Base-by-base conservation (phyloP, 2,113 vertebrate genomes). In the Eleginops maclovinus region DNA sequence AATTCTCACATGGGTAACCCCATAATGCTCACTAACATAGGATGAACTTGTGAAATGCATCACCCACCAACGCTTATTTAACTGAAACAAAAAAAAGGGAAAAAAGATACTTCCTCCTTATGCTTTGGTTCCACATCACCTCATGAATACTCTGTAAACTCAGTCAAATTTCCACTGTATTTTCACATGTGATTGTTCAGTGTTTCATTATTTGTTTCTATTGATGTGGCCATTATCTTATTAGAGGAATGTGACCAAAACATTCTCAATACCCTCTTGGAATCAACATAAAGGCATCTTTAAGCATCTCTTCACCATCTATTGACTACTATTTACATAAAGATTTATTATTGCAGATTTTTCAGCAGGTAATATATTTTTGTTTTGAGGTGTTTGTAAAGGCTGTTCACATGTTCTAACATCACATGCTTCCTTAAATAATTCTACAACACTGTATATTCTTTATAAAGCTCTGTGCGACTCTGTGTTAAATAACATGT, bases 21-120 rank as follows among this genome's bases (percentile, higher is more conserved):
- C 84, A 65, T 90, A 83, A 93, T 86, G 74, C 79, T 83, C 77
- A 67, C 82, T 70, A 79, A 84, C 81, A 83, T 93, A 60, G 89
- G 88, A 90, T 69, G 83, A 88, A 78, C 79, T 73, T 90, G 89
- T 90, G 90, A 92, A 93, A 94, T 89, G 88, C 87, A 87, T 90
- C 93, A 90, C 90, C 87, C 69, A 63, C 81, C 74, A 82, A 79
- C 31, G 56, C 81, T 61, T 91, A 84, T 82, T 89, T 77, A 88
- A 93, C 88, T 77, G 85, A 72, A 81, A 65, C 51, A 65, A 62
- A 68, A 65, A 40, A 47, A 44, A n/a, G 36, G 28, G 13, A 47
- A 77, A 58, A 41, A 62, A 28, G n/a, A 74, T n/a, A 72, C 85
- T 88, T 87, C 75, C 75, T 89, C 69, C 81, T 72, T 22, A 31